These are phyloP conservation scores for Dynastes grantii DNA, from an alignment of 2,888 invertebrate genomes.

Conservation along the genomic window DNA sequence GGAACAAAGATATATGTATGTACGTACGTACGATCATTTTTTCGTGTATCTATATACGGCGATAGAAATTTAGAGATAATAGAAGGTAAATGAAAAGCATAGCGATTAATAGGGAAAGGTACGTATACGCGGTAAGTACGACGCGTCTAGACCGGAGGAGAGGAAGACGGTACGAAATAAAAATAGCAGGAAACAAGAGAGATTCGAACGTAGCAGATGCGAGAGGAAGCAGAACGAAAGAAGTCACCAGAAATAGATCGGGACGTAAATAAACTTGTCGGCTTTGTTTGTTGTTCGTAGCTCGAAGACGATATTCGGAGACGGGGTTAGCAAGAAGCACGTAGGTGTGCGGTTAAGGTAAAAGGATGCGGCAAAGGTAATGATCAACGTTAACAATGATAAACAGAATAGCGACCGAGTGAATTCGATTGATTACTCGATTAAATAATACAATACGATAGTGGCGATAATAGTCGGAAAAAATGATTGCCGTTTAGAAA, in stretches of 20 bases:
- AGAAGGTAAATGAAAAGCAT: no score
- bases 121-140: neutral
- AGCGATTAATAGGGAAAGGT: no score
- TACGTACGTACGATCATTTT: neutral
- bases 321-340: neutral
- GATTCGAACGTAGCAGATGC: conserved; percentile 1
- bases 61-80: no score
- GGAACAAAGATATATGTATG: neutral
- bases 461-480: no score
- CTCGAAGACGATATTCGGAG: neutral
- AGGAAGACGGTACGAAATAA: conserved; percentile 7
- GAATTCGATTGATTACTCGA: no score
- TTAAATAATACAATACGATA: no score
- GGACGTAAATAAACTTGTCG: conserved; percentile 39
- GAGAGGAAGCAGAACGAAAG: conserved; percentile 30
- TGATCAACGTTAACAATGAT: no score
- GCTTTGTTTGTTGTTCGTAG: conserved; percentile 28
- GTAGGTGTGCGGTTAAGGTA: neutral
- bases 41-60: no score
- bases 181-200: conserved; percentile 26
- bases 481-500: no score
- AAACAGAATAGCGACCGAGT: no score
- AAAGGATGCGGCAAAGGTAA: no score
- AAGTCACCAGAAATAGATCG: conserved; percentile 38
- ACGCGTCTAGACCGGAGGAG: conserved; percentile 26